Percentiles rank a stretch among this genome's conserved stretches.
phyloP scores from a whole-genome alignment of 2,113 vertebrate genomes.

The Dasyornis broadbenti region DNA sequence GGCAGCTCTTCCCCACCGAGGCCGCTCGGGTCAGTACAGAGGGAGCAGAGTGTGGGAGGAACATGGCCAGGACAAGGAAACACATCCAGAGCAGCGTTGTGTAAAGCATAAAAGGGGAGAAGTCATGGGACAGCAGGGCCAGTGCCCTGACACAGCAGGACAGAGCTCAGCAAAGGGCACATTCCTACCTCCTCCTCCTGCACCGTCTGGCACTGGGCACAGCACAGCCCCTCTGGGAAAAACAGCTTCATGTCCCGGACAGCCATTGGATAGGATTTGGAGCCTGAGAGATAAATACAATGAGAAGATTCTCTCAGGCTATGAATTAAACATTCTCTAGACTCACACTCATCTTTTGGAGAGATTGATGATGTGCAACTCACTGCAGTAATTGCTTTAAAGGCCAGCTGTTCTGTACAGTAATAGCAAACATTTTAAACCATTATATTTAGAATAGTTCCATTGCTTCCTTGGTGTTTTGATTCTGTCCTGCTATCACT shows the following conservation, averaged over 20 bases:
- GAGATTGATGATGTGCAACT: slow-evolving; percentile 55
- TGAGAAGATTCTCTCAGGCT: slow-evolving; percentile 36
- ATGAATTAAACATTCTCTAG: slow-evolving; percentile 65
- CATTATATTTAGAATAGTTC: slow-evolving; percentile 42
- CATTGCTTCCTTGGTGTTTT: slow-evolving; percentile 16
- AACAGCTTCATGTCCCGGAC: slow-evolving; percentile 65
- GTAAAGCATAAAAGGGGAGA: not conserved
- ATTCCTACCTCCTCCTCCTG: slow-evolving; percentile 65
- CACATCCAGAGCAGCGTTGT: not conserved
- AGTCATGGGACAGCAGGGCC: not conserved
- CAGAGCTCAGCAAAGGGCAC: not conserved
- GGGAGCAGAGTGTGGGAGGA: not conserved
- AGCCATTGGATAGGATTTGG: slow-evolving; percentile 61
- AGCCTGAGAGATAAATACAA: slow-evolving; percentile 59
- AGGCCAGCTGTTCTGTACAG: slow-evolving; percentile 53
- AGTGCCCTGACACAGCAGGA: not conserved
- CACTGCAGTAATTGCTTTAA: slow-evolving; percentile 58
- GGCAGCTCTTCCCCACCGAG: not conserved
- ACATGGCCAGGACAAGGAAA: not conserved
- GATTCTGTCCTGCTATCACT: not conserved
- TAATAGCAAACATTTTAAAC: slow-evolving; percentile 55
- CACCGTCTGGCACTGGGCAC: slow-evolving; percentile 6
- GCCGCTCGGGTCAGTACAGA: not conserved
- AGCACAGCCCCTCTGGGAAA: slow-evolving; percentile 74
- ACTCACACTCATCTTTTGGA: slow-evolving; percentile 41